Evolutionary conservation across 2,888 invertebrate genomes (phyloP), one percentile per base, ranked within the genome.

Genomic region (Cantharis flavilabris): DNA sequence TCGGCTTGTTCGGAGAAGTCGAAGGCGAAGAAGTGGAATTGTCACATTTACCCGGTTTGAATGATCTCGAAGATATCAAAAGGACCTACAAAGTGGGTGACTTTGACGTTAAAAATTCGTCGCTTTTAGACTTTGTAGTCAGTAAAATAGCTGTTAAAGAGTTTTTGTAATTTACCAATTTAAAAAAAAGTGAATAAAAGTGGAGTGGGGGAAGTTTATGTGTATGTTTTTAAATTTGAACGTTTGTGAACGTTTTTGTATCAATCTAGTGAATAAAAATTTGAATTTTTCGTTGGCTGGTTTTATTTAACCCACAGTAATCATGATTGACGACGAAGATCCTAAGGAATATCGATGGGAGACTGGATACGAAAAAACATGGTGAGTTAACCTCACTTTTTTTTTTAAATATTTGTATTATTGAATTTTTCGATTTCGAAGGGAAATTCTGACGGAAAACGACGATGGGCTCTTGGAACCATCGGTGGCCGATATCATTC

Each of bases 401-500:
- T 62, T 30, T 14, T n/a, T n/a, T n/a, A n/a, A 33, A 28, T 9
- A 20, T 20, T 49, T 18, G 9, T 62, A 78, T 62, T 69, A 26
- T 71, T 14, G 10, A 7, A 7, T 49, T 49, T 7, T 49, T n/a
- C 49, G n/a, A n/a, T n/a, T n/a, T n/a, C n/a, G n/a, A 79, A 95
- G 96, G 97, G 98, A 99, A 89, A 97, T 96, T 16, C 95, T 99
- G 77, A 95, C 96, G 88, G 99, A 99, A 90, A 98, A 98, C 89
- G 96, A 97, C 83, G 95, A 96, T 88, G 99, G 98, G 0, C 91
- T 97, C 82, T 90, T 99, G 84, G 97, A 98, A 87, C 92, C 96
- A 16, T 94, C 97, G 18, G 95, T 99, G 72, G 95, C 96, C 0
- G 97, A 98, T 84, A 95, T 97, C 82, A 95, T 98, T 73, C 96